These are phyloP conservation scores for Thelaira solivaga DNA, from an alignment of 2,888 invertebrate genomes.

Conservation along the genomic window DNA sequence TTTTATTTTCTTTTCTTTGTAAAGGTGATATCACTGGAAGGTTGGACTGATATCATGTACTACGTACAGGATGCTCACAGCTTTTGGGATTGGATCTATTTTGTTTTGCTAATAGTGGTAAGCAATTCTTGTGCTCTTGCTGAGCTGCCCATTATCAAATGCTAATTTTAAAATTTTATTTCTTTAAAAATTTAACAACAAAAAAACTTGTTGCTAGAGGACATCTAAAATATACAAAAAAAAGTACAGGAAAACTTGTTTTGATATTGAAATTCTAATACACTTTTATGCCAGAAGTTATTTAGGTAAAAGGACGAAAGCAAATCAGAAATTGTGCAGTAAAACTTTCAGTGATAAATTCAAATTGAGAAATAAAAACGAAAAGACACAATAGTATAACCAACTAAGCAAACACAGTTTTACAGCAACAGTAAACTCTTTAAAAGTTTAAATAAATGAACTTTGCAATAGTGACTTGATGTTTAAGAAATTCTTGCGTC, in stretches of 20 bases:
- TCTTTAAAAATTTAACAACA: too few relatives aligned
- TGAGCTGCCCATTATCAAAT: neutral
- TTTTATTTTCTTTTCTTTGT: neutral
- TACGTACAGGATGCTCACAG: constrained; percentile 99
- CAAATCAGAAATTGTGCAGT: neutral
- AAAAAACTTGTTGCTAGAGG: too few relatives aligned
- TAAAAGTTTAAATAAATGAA: neutral
- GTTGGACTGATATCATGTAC: constrained; percentile 99
- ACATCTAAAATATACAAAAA: too few relatives aligned
- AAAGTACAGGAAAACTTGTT: constrained; percentile 16
- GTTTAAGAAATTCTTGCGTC: too few relatives aligned
- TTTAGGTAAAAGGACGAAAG: neutral
- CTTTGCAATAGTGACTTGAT: too few relatives aligned
- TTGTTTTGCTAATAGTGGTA: constrained; percentile 99
- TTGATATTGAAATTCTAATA: constrained; percentile 30
- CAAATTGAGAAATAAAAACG: neutral
- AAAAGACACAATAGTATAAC: too few relatives aligned
- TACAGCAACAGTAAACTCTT: constrained; percentile 22
- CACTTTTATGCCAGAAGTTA: constrained; percentile 27
- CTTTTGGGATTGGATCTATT: constrained; percentile 99
- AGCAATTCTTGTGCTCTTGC: constrained; percentile 77
- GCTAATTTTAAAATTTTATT: too few relatives aligned
- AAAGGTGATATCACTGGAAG: constrained; percentile 98
- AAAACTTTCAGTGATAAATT: constrained; percentile 35
- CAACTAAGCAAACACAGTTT: too few relatives aligned